Percentiles rank a stretch among this genome's conserved stretches.
Conservation (phyloP, 2,888 invertebrate genomes). For the Ypsolopha sequella region DNA sequence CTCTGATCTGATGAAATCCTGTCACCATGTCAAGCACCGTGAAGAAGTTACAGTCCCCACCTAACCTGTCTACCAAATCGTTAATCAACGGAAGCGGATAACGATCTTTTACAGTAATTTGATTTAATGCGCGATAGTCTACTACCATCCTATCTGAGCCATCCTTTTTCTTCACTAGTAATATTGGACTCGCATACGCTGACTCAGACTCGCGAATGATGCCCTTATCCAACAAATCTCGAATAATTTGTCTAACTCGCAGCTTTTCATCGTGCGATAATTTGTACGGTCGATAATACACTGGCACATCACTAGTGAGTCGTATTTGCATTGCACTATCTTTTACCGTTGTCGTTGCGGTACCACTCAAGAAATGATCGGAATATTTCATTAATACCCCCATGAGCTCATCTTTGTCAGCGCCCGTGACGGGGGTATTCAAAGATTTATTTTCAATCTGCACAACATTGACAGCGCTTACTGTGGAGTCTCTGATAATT, state of each 20-base stretch:
- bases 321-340: slow-evolving; percentile 7
- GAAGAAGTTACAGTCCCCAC: slow-evolving; percentile 14
- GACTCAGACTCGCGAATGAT: slow-evolving; percentile 12
- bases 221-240: slow-evolving; percentile 6
- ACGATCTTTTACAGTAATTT: slow-evolving; percentile 14
- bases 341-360: slow-evolving; percentile 5
- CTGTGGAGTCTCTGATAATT: neutral
- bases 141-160: slow-evolving; percentile 13
- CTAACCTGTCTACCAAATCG: slow-evolving; percentile 18
- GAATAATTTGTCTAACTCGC: slow-evolving; percentile 3
- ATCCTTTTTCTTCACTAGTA: slow-evolving; percentile 17
- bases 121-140: slow-evolving; percentile 8
- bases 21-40: slow-evolving; percentile 16
- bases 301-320: slow-evolving; percentile 1
- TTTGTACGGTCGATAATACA: slow-evolving; percentile 7
- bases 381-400: neutral
- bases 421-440: neutral
- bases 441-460: neutral
- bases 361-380: neutral
- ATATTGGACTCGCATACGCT: slow-evolving; percentile 19
- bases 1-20: slow-evolving; percentile 20
- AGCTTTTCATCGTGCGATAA: slow-evolving; percentile 1
- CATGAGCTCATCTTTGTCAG: neutral
- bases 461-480: neutral
- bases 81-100: slow-evolving; percentile 19